These are phyloP conservation scores for Seriola aureovittata DNA, from an alignment of 2,113 vertebrate genomes.

Conservation along the genomic window DNA sequence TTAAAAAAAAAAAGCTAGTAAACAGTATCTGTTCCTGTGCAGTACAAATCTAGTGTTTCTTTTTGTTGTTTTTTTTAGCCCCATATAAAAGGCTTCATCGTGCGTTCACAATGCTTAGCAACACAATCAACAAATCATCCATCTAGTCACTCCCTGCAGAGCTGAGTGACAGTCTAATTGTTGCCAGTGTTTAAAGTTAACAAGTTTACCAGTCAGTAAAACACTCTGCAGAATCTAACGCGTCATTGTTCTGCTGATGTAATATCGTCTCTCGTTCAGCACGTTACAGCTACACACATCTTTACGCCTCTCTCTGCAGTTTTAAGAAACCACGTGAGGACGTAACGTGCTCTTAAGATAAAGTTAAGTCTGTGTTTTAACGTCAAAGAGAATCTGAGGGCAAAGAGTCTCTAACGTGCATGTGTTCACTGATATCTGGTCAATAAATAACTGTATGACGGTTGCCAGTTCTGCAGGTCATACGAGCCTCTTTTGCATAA, in stretches of 20 bases:
- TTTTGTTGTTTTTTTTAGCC: not conserved
- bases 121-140: slow-evolving; percentile 19
- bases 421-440: not conserved
- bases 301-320: too few species aligned
- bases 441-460: not conserved
- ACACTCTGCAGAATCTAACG: not conserved
- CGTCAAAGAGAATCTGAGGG: not conserved
- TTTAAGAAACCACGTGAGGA: too few species aligned
- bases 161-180: not conserved
- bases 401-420: not conserved
- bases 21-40: slow-evolving; percentile 54
- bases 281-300: too few species aligned
- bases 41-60: slow-evolving; percentile 49
- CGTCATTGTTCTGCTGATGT: not conserved
- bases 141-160: slow-evolving; percentile 23
- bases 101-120: slow-evolving; percentile 37
- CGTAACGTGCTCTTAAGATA: too few species aligned
- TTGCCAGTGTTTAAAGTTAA: not conserved
- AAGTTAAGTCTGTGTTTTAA: not conserved
- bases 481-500: not conserved
- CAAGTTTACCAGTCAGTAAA: not conserved
- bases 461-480: not conserved
- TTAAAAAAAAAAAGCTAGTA: slow-evolving; percentile 58
- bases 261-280: not conserved
- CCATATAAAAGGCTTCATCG: slow-evolving; percentile 8